These are phyloP conservation scores for Plecotus auritus DNA, from an alignment of 2,113 vertebrate genomes.

Conservation along the genomic window DNA sequence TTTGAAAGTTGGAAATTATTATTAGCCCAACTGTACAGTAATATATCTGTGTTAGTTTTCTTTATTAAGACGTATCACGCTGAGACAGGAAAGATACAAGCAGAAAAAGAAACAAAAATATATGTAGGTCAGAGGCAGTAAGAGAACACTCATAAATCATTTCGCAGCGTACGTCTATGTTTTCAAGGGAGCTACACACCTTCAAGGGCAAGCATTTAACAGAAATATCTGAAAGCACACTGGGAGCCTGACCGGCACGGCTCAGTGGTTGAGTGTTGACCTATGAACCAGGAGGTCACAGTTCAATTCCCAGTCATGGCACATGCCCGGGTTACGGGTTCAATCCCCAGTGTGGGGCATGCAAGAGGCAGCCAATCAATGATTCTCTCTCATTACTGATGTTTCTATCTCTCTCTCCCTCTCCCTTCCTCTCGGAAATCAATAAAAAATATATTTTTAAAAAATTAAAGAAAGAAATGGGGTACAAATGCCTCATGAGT, in stretches of 20 bases:
- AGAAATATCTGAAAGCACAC: not conserved
- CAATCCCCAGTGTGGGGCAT: too few species aligned
- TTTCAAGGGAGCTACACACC: constrained; percentile 21
- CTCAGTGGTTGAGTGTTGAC: too few species aligned
- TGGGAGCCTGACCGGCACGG: not conserved
- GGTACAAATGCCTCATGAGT: not conserved
- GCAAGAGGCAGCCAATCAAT: too few species aligned
- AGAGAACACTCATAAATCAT: constrained; percentile 46
- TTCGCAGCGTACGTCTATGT: not conserved
- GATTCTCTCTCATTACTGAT: too few species aligned
- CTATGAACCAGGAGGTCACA: too few species aligned
- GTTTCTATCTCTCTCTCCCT: too few species aligned
- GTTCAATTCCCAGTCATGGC: too few species aligned
- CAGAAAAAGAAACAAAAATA: constrained; percentile 23
- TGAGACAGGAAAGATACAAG: constrained; percentile 2
- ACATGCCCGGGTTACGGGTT: too few species aligned
- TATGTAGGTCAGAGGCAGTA: constrained; percentile 30
- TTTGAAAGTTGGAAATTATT: not conserved
- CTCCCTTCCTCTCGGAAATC: too few species aligned
- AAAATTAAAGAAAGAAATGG: not conserved
- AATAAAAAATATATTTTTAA: not conserved
- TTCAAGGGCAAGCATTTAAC: constrained; percentile 37
- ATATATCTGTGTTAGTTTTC: not conserved
- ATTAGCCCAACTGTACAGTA: not conserved
- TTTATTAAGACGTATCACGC: constrained; percentile 9